Conservation (phyloP, 2,888 invertebrate species). For the Hypomecis atomaria region DNA sequence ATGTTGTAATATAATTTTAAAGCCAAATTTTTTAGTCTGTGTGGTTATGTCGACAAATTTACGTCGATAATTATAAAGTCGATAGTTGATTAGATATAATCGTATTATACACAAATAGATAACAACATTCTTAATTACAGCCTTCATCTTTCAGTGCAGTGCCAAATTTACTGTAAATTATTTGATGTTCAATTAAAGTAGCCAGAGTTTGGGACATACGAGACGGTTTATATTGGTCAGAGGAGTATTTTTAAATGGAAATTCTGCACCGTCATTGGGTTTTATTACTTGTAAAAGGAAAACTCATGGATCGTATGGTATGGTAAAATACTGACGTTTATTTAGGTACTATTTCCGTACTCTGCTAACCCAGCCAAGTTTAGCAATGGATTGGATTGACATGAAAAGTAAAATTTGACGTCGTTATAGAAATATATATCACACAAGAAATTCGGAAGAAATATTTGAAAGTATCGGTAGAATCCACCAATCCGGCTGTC, state of each 20-base stretch:
- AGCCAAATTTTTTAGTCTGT: conserved; percentile 85
- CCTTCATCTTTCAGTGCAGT: conserved; percentile 62
- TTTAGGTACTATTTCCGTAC: background rate
- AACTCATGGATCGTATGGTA: background rate
- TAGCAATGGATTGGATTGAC: background rate
- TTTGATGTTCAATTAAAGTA: conserved; percentile 39
- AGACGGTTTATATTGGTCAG: background rate
- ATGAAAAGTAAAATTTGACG: background rate
- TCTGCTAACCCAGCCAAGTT: conserved; percentile 9
- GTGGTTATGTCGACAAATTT: conserved; percentile 78
- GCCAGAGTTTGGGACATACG: background rate
- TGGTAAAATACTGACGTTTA: background rate
- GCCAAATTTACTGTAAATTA: conserved; percentile 34
- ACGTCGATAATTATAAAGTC: conserved; percentile 76
- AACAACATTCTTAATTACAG: conserved; percentile 80
- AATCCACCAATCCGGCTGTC: conserved; percentile 30
- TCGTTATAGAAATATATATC: too few relatives aligned
- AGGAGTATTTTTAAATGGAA: conserved; percentile 6
- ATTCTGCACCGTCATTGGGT: conserved; percentile 15
- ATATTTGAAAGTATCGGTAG: conserved; percentile 8
- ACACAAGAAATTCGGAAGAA: background rate
- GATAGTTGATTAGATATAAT: conserved; percentile 76
- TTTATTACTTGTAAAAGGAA: conserved; percentile 3
- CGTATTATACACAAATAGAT: conserved; percentile 80
- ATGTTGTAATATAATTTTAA: conserved; percentile 81